Evolutionary conservation across 2,888 invertebrate genomes (phyloP), one percentile per base, ranked within the genome.

Genomic region (Tridacna gigas): DNA sequence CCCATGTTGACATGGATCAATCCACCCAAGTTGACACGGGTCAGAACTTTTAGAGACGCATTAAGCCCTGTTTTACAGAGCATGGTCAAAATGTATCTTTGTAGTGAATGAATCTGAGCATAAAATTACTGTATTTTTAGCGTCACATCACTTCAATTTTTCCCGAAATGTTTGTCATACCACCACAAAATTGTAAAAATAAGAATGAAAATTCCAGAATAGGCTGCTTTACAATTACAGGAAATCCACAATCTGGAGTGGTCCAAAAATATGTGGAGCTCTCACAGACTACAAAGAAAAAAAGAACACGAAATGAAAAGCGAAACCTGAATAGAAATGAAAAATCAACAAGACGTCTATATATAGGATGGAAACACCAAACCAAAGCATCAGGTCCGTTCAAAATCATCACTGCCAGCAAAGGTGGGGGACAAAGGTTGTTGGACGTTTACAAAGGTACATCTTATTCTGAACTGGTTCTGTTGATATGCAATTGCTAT

Each of bases 321-420:
- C 56, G 56, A 15, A 56, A 56, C 56, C 15, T 56, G 15, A 56
- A 56, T 20, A 56, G 56, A 76, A 79, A 79, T 74, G 73, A 73
- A n/a, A n/a, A 71, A 25, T 51, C 65, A 22, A 63, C 65, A 20
- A 73, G 73, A 48, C 73, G 73, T 28, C 12, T 65, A 56, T 56
- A 56, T 56, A 20, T 56, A 56, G 56, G 56, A 15, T 56, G 56
- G 56, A 56, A 56, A 20, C 79, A 79, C 79, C 61, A 71, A 22
- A 25, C 69, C 45, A 79, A 73, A 63, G 73, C 48, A 47, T 20
- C 63, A 26, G 65, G 74, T 61, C 13, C 26, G 45, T 79, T 79
- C 63, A 79, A 73, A 79, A 47, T 79, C 45, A 47, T 79, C 37
- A 47, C 79, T 63, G 79, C 79, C 25, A 74, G 79, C 74, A 79